phyloP scores from a whole-genome alignment of 2,888 invertebrate species.

The Limnephilus marmoratus region DNA sequence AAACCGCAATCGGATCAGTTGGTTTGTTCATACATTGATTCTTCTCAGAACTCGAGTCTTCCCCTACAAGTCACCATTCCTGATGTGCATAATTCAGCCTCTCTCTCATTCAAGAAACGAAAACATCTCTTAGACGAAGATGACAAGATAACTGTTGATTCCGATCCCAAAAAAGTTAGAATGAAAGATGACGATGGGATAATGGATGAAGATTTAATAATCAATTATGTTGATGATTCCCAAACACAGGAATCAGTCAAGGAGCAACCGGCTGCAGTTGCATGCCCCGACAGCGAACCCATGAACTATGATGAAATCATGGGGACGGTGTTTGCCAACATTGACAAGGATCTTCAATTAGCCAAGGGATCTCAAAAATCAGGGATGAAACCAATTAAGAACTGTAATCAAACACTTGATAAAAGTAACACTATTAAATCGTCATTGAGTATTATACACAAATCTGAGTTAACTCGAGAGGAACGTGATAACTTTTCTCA shows the following conservation, averaged over 20 bases:
- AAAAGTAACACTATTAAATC: slow-evolving; percentile 3
- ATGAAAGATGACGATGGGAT: not conserved
- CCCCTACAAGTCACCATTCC: slow-evolving; percentile 34
- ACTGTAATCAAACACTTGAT: not conserved
- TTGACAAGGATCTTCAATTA: slow-evolving; percentile 72
- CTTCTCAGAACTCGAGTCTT: not conserved
- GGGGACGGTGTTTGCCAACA: slow-evolving; percentile 73
- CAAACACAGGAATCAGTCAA: slow-evolving; percentile 17
- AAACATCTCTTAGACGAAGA: slow-evolving; percentile 26
- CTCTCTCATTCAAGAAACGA: slow-evolving; percentile 35
- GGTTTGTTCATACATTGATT: not conserved
- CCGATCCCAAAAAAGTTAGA: slow-evolving; percentile 28
- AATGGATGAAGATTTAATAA: slow-evolving; percentile 19
- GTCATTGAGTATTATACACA: not conserved
- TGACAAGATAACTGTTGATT: not conserved
- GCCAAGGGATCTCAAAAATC: not conserved
- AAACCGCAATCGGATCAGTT: not conserved
- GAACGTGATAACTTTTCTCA: not conserved
- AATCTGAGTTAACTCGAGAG: not conserved
- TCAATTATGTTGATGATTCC: slow-evolving; percentile 28
- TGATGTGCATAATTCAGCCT: not conserved
- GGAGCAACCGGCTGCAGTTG: not conserved
- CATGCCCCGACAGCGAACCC: slow-evolving; percentile 38
- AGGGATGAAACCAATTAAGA: not conserved
- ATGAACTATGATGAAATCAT: slow-evolving; percentile 73